Conservation (phyloP, 30 jellyfish, hydroid and myxozoan species). For the Rhopilema esculentum region DNA sequence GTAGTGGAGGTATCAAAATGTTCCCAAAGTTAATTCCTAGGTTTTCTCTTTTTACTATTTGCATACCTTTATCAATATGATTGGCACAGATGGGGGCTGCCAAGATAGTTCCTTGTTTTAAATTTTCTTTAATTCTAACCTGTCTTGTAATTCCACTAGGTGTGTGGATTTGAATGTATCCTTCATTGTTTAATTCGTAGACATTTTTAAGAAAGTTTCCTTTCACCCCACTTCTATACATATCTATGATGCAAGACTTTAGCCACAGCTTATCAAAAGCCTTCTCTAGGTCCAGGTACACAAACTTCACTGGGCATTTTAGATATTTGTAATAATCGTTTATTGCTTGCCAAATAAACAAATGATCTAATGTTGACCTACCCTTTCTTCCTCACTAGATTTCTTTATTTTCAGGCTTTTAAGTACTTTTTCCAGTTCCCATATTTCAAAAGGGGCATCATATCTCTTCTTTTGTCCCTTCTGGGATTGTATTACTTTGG, state of each 20-base stretch:
- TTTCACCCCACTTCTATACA: constrained; percentile 25
- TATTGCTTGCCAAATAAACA: constrained; percentile 28
- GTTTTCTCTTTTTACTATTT: not conserved
- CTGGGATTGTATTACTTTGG: not conserved
- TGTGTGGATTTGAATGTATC: not conserved
- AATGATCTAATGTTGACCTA: constrained; percentile 18
- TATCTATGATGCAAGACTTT: constrained; percentile 9
- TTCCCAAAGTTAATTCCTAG: constrained; percentile 33
- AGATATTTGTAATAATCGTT: constrained; percentile 17
- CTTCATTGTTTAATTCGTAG: not conserved
- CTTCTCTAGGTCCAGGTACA: constrained; percentile 8
- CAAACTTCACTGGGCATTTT: constrained; percentile 2
- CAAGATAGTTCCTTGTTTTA: constrained; percentile 19
- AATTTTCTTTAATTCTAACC: not conserved
- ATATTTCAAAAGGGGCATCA: constrained; percentile 18
- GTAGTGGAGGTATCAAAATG: constrained; percentile 25
- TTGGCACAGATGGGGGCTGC: constrained; percentile 42
- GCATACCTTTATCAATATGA: constrained; percentile 42
- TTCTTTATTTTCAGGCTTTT: constrained; percentile 38
- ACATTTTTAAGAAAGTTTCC: not conserved
- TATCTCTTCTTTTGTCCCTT: constrained; percentile 1
- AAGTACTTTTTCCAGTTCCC: constrained; percentile 33
- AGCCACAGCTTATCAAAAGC: constrained; percentile 28
- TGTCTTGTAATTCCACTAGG: constrained; percentile 2
- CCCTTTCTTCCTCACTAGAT: constrained; percentile 29